Percentiles rank a stretch among this genome's conserved stretches.
These are phyloP conservation scores for Catamblyrhynchus diadema DNA, from an alignment of 2,797 vertebrate genomes.

Conservation along the genomic window DNA sequence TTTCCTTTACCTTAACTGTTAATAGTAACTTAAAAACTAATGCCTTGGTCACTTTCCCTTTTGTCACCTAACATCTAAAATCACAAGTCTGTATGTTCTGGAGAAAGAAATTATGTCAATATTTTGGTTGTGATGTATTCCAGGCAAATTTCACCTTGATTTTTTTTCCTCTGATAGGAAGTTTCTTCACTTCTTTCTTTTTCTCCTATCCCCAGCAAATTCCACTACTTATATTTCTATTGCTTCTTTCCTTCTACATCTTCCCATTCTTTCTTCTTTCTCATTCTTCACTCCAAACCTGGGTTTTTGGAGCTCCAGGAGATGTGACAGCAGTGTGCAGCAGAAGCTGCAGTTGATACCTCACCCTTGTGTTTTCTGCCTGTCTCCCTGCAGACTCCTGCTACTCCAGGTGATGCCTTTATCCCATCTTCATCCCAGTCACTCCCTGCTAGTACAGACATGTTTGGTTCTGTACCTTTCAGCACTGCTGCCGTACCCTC, in stretches of 20 bases:
- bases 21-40: neutral
- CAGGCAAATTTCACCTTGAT: neutral
- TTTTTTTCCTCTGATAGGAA: neutral
- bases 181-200: neutral
- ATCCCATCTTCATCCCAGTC: constrained; percentile 90
- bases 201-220: neutral
- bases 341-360: neutral
- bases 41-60: neutral
- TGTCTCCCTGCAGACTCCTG: constrained; percentile 85
- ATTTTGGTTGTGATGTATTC: neutral
- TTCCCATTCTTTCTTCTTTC: neutral
- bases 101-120: neutral
- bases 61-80: neutral
- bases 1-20: neutral
- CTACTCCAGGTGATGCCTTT: constrained; percentile 96
- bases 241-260: neutral
- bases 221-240: neutral
- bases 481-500: constrained; percentile 96
- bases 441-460: constrained; percentile 85
- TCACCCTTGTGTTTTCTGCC: neutral
- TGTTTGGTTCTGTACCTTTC: constrained; percentile 89
- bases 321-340: neutral
- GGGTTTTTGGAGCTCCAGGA: neutral
- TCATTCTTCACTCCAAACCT: neutral
- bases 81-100: neutral